Evolutionary conservation across 2,888 invertebrate genomes (phyloP), one percentile per base, ranked within the genome.

Genomic region (Meteorus colon): DNA sequence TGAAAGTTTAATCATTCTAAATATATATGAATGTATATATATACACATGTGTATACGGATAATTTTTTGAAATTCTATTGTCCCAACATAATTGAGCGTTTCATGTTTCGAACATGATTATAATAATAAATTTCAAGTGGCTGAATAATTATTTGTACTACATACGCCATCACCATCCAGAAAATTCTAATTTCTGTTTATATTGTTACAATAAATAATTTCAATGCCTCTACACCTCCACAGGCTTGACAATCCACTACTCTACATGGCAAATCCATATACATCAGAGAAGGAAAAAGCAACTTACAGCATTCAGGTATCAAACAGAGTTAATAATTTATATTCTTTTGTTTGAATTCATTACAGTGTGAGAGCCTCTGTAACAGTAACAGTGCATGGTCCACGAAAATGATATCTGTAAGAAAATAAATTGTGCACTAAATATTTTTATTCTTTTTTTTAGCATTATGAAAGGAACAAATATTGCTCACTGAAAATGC

Each of bases 401-500:
- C 93, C 93, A 84, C 90, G 83, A 84, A 93, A 93, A 81, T 92
- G 91, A 83, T 91, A 93, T 78, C 92, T 92, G 86, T 6, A 89
- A 90, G 74, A 77, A 77, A 76, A 77, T 68, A 48, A 10, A 48
- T 45, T 72, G 31, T 34, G 16, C 29, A 71, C 55, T 16, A 51
- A 60, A 69, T 37, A 59, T 65, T 77, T 59, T 63, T 16, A 31
- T 67, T 41, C n/a, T 24, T 4, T 10, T 12, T 45, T 31, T 5
- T 1, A 19, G 65, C 10, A 65, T 29, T 16, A 48, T 59, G 51
- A 4, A 12, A 73, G 24, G 51, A 5, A 31, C 12, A 67, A 37
- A 16, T 63, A 74, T 41, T 51, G 83, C 89, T 89, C 86, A 92
- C 92, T 90, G 90, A 83, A 92, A 92, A 51, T 87, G 80, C 73